Base-by-base conservation (phyloP, 2,888 invertebrate species). In the Esperia sulphurella region DNA sequence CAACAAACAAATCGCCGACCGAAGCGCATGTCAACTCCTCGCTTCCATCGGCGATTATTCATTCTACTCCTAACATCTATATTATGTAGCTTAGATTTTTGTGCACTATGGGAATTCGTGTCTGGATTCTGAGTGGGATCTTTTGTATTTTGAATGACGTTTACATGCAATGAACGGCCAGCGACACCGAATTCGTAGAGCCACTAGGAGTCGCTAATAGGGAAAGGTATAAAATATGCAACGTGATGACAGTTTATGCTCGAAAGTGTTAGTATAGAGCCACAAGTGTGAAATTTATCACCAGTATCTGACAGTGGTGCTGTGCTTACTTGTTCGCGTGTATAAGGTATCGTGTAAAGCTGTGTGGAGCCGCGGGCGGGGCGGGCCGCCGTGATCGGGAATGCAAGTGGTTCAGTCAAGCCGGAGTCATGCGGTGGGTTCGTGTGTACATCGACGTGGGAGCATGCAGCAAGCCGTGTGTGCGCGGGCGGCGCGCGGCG, bases 161-260 rank as follows among this genome's bases (percentile, higher is more conserved):
- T 58, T 63, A 73, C 88, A 88, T 88, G 88, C 88, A 87, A 84
- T 85, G 79, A 62, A 74, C 70, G 75, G 71, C 67, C 75, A 78
- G 85, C 79, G 81, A 86, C 80, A 84, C 75, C 83, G 66, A 71
- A 76, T 78, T 79, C 65, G 72, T 76, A 79, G 52, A 47, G 79
- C 75, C 78, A 79, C 74, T 75, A 77, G 75, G 71, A 79, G 79
- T 83, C 83, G 81, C 83, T 82, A 83, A 81, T 74, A 84, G 88
- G 89, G 89, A 89, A 89, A 89, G 89, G 89, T 89, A 89, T 89
- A 88, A 88, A 89, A 88, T 88, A 89, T 87, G 87, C 82, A 82
- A 75, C 75, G 79, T 83, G 83, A 85, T 83, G 82, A 75, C 73
- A 78, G 75, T 80, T 65, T 71, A 79, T 79, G 81, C 79, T 83